A percentile compares a stretch with the other conserved stretches of the same genome.
Conservation (phyloP, 1,140 invertebrate species). For the Melitaea cinxia region DNA sequence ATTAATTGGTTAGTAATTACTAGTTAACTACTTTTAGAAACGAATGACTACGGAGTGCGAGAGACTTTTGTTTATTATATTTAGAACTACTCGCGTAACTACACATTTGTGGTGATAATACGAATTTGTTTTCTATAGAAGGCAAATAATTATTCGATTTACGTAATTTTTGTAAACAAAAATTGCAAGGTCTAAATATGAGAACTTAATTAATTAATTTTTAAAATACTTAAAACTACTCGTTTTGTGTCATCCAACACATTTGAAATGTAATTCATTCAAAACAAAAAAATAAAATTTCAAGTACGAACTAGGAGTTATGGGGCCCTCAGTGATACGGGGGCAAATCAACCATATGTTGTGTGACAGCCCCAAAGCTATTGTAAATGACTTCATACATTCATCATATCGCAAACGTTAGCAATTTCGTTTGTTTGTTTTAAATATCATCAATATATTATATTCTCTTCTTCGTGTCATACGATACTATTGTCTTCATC, state of each 20-base stretch:
- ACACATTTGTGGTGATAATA: neutral
- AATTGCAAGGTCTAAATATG: too few relatives aligned
- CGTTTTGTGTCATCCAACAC: neutral
- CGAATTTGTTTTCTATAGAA: too few relatives aligned
- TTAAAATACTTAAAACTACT: neutral
- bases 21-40: slow-evolving; percentile 29
- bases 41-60: neutral
- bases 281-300: neutral
- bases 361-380: slow-evolving; percentile 41
- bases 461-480: too few relatives aligned
- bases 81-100: neutral
- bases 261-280: neutral
- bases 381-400: slow-evolving; percentile 63
- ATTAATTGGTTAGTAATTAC: slow-evolving; percentile 62
- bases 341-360: slow-evolving; percentile 65
- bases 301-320: neutral
- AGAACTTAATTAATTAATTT: too few relatives aligned
- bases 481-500: too few relatives aligned
- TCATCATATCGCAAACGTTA: slow-evolving; percentile 57
- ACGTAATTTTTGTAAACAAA: too few relatives aligned
- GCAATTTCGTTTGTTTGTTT: slow-evolving; percentile 53
- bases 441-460: too few relatives aligned
- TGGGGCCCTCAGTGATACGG: slow-evolving; percentile 31
- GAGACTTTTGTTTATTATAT: slow-evolving; percentile 6
- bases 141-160: too few relatives aligned